Base-by-base conservation (phyloP, 2,888 invertebrate species). In the Aethes cnicana region DNA sequence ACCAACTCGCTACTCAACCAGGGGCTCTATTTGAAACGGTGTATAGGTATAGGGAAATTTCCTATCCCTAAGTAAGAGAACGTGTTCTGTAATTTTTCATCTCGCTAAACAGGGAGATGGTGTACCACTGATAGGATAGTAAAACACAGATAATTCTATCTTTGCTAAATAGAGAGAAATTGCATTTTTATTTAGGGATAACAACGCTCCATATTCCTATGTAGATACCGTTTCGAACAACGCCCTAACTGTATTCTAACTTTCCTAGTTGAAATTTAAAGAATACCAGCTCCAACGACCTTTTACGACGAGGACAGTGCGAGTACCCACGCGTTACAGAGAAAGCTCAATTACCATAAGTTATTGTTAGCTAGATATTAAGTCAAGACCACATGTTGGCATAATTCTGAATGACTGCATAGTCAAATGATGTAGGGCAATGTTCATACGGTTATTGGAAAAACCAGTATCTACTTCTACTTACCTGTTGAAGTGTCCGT, bases 331-430 rank as follows among this genome's bases (percentile, higher is more conserved):
- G 9, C 17, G n/a, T n/a, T n/a, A n/a, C 9, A 53, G 61, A 61
- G 48, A 67, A 72, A 68, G 81, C 81, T 81, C 81, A 81, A 80
- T 70, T 77, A 52, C 50, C 14, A 23, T 53, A 53, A 36, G 48
- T 44, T 54, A 49, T 60, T 63, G 59, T 47, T 60, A 58, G 30
- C 63, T 72, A 70, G 66, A 9, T 37, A 18, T 50, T 37, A 23
- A 49, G 12, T 36, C 11, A 8, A 37, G 21, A 28, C 21, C 12
- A 12, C 30, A 12, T 47, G 30, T 37, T 21, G 43, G 9, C 17
- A n/a, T 30, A 36, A 17, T 25, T 21, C 17, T 8, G 9, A 25
- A 25, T 33, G 48, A 48, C 43, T 44, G 21, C 18, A 28, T 39
- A 42, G 11, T 48, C 42, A 35, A n/a, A n/a, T 5, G 26, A 35